phyloP scores from a whole-genome alignment of 37 sponge, comb jelly and placozoan genomes.

The Beroe ovata region DNA sequence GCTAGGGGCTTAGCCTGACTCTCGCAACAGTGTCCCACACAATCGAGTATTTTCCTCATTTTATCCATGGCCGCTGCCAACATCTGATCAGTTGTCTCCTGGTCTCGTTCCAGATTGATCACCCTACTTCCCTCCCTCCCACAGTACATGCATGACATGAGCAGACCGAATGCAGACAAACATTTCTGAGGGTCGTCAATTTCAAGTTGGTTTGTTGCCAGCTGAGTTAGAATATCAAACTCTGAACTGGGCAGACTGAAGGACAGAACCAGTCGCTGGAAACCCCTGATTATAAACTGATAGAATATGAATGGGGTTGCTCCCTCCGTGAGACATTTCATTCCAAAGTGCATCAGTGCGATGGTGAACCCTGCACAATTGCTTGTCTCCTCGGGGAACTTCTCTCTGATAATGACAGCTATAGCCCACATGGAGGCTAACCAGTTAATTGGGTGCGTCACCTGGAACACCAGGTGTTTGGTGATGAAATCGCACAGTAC shows the following conservation, averaged over 20 bases:
- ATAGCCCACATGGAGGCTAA: slow-evolving; percentile 24
- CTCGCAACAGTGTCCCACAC: slow-evolving; percentile 62
- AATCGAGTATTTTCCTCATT: slow-evolving; percentile 59
- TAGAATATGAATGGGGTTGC: slow-evolving; percentile 38
- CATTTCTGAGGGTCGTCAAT: slow-evolving; percentile 59
- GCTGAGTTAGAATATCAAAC: slow-evolving; percentile 34
- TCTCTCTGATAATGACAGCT: slow-evolving; percentile 26
- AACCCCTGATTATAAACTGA: slow-evolving; percentile 38
- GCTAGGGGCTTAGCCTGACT: slow-evolving; percentile 48
- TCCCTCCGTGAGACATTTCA: neutral
- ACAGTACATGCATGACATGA: slow-evolving; percentile 65
- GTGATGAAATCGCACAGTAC: slow-evolving; percentile 6
- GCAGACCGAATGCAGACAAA: slow-evolving; percentile 59
- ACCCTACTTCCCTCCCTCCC: slow-evolving; percentile 55
- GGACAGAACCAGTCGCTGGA: slow-evolving; percentile 33
- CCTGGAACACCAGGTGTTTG: neutral
- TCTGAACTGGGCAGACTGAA: slow-evolving; percentile 25
- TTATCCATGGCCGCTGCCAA: slow-evolving; percentile 64
- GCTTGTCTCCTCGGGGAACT: slow-evolving; percentile 32
- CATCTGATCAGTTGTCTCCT: slow-evolving; percentile 61
- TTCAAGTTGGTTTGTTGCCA: slow-evolving; percentile 32
- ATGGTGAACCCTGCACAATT: slow-evolving; percentile 38
- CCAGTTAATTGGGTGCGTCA: neutral
- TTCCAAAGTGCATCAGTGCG: slow-evolving; percentile 1
- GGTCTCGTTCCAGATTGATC: slow-evolving; percentile 49